Evolutionary conservation across 2,113 vertebrate species (phyloP).

Genomic region (Puffinus mauretanicus): DNA sequence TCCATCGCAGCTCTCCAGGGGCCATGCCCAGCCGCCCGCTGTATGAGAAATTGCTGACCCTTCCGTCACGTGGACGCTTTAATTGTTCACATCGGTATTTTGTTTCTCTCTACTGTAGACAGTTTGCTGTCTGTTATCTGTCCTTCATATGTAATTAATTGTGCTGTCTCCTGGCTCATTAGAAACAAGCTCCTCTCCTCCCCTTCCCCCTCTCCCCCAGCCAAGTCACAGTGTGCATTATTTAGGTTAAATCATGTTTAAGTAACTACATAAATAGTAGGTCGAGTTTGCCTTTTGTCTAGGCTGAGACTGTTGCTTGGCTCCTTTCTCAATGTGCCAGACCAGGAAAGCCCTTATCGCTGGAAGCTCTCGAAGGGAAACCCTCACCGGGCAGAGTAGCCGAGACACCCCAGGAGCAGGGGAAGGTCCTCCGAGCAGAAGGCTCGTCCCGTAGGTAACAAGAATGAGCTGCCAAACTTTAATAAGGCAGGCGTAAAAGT

Average conservation of each 20-base stretch:
- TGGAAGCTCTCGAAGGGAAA: conserved; percentile 50
- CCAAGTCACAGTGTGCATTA: conserved; percentile 65
- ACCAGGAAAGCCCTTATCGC: conserved; percentile 40
- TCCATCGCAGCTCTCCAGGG: not conserved
- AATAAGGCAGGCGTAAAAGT: not conserved
- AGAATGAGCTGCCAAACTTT: conserved; percentile 40
- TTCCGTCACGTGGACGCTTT: not conserved
- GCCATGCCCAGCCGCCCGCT: accelerated
- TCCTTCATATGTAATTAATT: conserved; percentile 74
- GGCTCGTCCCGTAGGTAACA: conserved; percentile 29
- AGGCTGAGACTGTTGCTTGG: conserved; percentile 55
- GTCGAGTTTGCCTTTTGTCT: conserved; percentile 75
- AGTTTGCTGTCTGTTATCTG: conserved; percentile 65
- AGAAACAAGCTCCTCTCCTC: conserved; percentile 45
- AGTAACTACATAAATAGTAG: conserved; percentile 75
- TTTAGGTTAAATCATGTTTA: conserved; percentile 78
- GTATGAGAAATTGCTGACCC: conserved; percentile 46
- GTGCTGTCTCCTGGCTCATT: conserved; percentile 67
- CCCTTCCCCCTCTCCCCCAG: not conserved
- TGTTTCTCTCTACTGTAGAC: conserved; percentile 34
- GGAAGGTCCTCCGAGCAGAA: conserved; percentile 34
- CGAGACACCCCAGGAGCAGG: not conserved
- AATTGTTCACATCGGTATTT: not conserved
- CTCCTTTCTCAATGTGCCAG: conserved; percentile 56
- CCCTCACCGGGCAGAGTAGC: not conserved